Evolutionary conservation across 1,140 invertebrate genomes (phyloP).

Genomic region (Drosophila leontia): DNA sequence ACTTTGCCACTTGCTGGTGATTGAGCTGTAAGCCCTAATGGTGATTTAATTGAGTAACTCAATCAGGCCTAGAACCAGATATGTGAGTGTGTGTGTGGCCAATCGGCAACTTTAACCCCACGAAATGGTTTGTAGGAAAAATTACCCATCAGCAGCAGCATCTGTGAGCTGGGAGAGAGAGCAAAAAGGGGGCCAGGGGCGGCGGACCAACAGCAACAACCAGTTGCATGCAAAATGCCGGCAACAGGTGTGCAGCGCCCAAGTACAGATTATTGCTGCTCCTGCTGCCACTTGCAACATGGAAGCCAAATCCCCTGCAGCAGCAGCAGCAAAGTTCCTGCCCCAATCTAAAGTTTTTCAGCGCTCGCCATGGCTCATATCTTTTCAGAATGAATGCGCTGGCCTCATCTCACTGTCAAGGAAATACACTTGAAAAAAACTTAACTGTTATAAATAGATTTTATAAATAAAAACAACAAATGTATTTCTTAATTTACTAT

Average conservation of each 20-base stretch:
- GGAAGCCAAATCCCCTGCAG: conserved; percentile 75
- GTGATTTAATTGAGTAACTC: conserved; percentile 67
- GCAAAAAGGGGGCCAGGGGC: conserved; percentile 8
- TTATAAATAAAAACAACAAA: neutral
- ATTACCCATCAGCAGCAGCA: conserved; percentile 70
- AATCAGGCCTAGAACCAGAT: conserved; percentile 22
- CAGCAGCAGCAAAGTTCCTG: conserved; percentile 54
- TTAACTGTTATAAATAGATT: neutral
- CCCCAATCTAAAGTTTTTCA: conserved; percentile 62
- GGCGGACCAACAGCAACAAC: conserved; percentile 56
- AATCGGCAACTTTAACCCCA: conserved; percentile 66
- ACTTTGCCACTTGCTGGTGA: conserved; percentile 16
- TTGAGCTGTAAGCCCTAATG: conserved; percentile 59
- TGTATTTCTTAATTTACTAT: neutral
- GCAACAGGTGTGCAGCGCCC: conserved; percentile 76
- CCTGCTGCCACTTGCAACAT: conserved; percentile 62
- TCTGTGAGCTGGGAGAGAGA: conserved; percentile 8
- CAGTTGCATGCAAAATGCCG: conserved; percentile 79
- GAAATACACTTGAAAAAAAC: neutral
- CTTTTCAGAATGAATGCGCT: conserved; percentile 64
- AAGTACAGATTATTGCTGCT: conserved; percentile 28
- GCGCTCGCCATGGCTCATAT: conserved; percentile 71
- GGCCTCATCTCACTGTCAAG: conserved; percentile 28
- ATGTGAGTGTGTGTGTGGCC: conserved; percentile 25
- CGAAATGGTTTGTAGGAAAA: conserved; percentile 54